These are phyloP conservation scores for Poicephalus meyeri DNA, from an alignment of 2,113 vertebrate genomes.

Conservation along the genomic window DNA sequence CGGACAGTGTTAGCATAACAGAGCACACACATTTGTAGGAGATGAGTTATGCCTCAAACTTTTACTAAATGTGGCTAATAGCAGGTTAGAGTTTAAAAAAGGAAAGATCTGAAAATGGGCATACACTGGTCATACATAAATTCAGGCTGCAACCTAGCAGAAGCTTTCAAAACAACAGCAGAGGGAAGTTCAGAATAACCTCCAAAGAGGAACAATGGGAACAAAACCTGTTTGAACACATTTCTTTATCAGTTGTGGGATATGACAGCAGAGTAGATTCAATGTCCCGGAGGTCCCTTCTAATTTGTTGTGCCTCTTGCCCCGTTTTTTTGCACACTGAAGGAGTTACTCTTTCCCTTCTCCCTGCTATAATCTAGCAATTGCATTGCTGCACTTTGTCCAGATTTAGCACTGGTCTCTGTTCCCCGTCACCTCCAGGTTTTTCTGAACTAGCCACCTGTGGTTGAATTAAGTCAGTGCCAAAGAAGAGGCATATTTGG, in stretches of 20 bases:
- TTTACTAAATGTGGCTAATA: conserved; percentile 31
- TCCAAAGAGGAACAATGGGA: not conserved
- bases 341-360: not conserved
- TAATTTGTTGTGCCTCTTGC: not conserved
- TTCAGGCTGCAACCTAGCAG: not conserved
- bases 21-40: not conserved
- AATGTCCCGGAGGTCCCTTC: not conserved
- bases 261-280: not conserved
- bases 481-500: not conserved
- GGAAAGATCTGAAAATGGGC: not conserved
- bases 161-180: conserved; percentile 19
- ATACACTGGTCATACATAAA: conserved; percentile 15
- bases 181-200: not conserved
- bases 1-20: not conserved
- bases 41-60: not conserved
- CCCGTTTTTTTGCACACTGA: not conserved
- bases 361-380: not conserved
- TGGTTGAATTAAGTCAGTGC: not conserved
- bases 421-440: not conserved
- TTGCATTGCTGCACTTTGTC: not conserved
- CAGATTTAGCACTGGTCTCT: not conserved
- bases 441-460: not conserved
- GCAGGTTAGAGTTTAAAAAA: conserved; percentile 43
- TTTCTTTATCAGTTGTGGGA: not conserved
- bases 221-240: not conserved